Evolutionary conservation across 1,140 invertebrate species (phyloP).

Genomic region (Trachymyrmex septentrionalis): DNA sequence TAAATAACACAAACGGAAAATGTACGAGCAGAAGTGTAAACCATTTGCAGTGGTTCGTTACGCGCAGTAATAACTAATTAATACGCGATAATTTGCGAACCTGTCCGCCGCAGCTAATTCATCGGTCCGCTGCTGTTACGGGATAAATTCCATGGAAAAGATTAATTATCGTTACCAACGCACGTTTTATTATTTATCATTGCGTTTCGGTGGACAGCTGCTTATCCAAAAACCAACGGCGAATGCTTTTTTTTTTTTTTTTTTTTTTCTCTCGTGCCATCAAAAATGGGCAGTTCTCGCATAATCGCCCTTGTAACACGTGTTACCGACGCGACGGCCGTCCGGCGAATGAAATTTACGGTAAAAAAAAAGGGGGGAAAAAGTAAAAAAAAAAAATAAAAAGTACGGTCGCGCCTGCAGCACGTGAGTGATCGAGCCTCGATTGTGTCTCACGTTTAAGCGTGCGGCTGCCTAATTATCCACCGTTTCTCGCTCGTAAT

Average conservation of each 20-base stretch:
- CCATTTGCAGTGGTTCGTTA: constrained; percentile 42
- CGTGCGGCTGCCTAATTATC: constrained; percentile 59
- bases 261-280: too few relatives aligned
- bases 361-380: neutral
- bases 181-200: constrained; percentile 50
- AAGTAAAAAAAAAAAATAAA: too few relatives aligned
- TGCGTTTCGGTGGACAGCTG: neutral
- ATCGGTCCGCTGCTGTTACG: constrained; percentile 21
- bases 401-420: neutral
- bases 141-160: constrained; percentile 48
- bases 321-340: constrained; percentile 31
- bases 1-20: constrained; percentile 50
- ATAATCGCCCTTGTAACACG: constrained; percentile 42
- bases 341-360: constrained; percentile 34
- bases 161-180: constrained; percentile 50
- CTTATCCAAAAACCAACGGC: constrained; percentile 46
- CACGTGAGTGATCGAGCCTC: constrained; percentile 45
- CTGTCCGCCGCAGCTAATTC: constrained; percentile 55
- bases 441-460: constrained; percentile 48
- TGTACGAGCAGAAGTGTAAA: constrained; percentile 29
- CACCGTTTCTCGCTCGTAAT: constrained; percentile 53
- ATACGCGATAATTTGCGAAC: constrained; percentile 55
- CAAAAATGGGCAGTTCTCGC: constrained; percentile 1
- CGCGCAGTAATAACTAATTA: constrained; percentile 62
- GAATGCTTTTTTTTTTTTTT: constrained; percentile 51